Conservation (phyloP, 2,113 vertebrate species). For the Elanoides forficatus region DNA sequence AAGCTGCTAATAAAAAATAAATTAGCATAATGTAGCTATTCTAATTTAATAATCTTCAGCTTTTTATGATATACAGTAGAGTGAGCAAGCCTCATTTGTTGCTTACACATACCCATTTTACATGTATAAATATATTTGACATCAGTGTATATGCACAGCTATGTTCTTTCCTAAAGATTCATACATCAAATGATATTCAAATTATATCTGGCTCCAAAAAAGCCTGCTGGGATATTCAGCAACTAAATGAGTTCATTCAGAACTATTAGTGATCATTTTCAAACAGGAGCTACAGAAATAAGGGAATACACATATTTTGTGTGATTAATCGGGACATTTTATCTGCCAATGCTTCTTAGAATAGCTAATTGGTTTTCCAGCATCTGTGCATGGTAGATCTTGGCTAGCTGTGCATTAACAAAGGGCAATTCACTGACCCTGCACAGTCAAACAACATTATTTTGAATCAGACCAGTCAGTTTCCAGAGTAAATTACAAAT, state of each 20-base stretch:
- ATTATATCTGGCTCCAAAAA: constrained; percentile 1
- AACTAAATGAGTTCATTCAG: constrained; percentile 44
- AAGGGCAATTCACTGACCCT: neutral
- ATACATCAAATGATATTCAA: constrained; percentile 15
- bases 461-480: constrained; percentile 50
- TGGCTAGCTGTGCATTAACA: constrained; percentile 47
- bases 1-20: constrained; percentile 20
- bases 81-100: neutral
- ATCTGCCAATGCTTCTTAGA: constrained; percentile 28
- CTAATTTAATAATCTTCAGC: constrained; percentile 21
- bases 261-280: constrained; percentile 40
- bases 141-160: constrained; percentile 31
- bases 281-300: constrained; percentile 64
- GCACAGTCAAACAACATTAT: constrained; percentile 17
- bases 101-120: neutral
- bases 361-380: constrained; percentile 58
- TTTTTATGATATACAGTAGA: neutral
- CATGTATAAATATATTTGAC: neutral
- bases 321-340: constrained; percentile 57
- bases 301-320: neutral
- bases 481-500: constrained; percentile 64
- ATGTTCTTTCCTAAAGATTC: constrained; percentile 37
- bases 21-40: neutral
- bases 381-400: constrained; percentile 33
- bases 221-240: constrained; percentile 28